These are phyloP conservation scores for Odontomachus brunneus DNA, from an alignment of 1,140 invertebrate species.

Conservation along the genomic window DNA sequence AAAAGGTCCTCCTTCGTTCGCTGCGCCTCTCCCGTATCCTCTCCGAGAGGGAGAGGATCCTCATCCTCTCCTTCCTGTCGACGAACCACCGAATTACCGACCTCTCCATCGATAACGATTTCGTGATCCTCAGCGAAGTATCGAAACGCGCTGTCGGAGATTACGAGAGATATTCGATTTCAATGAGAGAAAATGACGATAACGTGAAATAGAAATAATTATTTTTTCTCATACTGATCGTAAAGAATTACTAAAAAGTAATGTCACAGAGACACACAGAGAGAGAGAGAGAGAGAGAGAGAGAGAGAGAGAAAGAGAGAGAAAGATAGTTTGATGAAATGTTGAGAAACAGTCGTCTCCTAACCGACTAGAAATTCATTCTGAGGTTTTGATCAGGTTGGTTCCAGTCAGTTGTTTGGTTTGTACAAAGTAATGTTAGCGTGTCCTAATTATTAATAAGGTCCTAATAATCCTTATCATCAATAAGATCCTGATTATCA, in stretches of 20 bases:
- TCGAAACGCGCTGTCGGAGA: conserved; percentile 11
- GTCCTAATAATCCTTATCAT: too few relatives aligned
- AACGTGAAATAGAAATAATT: not conserved
- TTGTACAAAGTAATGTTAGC: too few relatives aligned
- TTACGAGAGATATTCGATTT: not conserved
- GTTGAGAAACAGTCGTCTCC: not conserved
- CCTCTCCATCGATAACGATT: conserved; percentile 51
- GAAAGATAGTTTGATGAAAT: too few relatives aligned
- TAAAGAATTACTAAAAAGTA: not conserved
- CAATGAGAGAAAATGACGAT: not conserved
- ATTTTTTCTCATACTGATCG: not conserved
- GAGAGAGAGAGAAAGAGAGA: too few relatives aligned
- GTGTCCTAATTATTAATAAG: too few relatives aligned
- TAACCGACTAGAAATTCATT: too few relatives aligned
- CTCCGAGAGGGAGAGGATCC: not conserved
- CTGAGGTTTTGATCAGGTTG: too few relatives aligned
- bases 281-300: too few relatives aligned
- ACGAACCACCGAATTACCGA: conserved; percentile 70
- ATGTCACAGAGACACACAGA: too few relatives aligned
- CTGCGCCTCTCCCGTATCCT: conserved; percentile 5
- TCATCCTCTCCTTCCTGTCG: conserved; percentile 69
- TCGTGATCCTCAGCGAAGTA: conserved; percentile 23
- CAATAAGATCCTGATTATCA: too few relatives aligned
- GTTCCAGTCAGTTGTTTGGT: too few relatives aligned
- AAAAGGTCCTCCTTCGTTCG: conserved; percentile 68